Conservation (phyloP, 1,140 invertebrate genomes). For the Physella acuta region DNA sequence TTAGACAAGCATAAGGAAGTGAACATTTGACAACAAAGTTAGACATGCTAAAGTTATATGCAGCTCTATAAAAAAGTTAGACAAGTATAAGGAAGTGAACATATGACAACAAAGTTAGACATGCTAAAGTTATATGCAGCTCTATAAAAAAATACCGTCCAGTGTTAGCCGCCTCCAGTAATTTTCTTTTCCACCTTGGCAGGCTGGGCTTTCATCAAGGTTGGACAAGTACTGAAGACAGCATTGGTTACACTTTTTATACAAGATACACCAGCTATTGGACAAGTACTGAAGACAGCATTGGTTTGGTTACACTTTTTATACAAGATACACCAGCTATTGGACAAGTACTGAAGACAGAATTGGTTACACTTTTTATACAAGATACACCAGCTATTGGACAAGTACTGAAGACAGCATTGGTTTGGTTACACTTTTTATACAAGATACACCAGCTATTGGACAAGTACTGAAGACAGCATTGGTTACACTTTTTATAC, state of each 20-base stretch:
- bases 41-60: too few relatives aligned
- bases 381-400: background rate
- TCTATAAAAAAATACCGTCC: too few relatives aligned
- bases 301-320: background rate
- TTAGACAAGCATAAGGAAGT: too few relatives aligned
- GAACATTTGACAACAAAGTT: too few relatives aligned
- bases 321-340: background rate
- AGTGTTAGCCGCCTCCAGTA: constrained; percentile 56
- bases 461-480: background rate
- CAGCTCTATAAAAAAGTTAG: too few relatives aligned
- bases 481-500: background rate
- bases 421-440: background rate
- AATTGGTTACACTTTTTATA: background rate
- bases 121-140: too few relatives aligned
- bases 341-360: background rate
- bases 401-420: background rate
- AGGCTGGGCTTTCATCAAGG: constrained; percentile 56
- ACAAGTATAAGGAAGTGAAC: too few relatives aligned
- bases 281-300: background rate
- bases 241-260: background rate
- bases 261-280: background rate
- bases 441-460: background rate
- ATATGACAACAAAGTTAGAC: too few relatives aligned
- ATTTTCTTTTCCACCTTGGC: constrained; percentile 57
- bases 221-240: constrained; percentile 52